Evolutionary conservation across 2,888 invertebrate genomes (phyloP).

Genomic region (Ypsolopha scabrella): DNA sequence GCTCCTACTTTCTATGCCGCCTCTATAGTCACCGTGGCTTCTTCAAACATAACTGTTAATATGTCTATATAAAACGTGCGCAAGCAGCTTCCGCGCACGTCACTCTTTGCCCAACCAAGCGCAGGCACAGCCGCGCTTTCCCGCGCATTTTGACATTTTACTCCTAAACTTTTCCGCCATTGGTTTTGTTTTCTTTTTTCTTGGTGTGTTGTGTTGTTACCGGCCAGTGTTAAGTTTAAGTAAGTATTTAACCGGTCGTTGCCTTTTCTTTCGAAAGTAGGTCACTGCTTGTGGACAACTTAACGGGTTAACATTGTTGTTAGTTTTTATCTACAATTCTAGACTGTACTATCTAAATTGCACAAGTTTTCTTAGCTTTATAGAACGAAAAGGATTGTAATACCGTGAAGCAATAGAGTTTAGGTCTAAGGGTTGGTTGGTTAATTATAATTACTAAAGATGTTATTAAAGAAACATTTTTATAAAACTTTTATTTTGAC

Average conservation of each 20-base stretch:
- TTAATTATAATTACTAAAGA: too few relatives aligned
- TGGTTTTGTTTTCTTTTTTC: slow-evolving; percentile 13
- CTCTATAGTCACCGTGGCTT: slow-evolving; percentile 33
- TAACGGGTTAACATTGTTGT: slow-evolving; percentile 14
- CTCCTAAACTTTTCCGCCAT: slow-evolving; percentile 18
- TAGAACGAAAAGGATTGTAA: too few relatives aligned
- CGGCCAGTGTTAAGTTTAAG: slow-evolving; percentile 24
- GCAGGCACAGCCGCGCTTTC: slow-evolving; percentile 38
- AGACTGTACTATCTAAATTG: too few relatives aligned
- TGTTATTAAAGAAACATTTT: too few relatives aligned
- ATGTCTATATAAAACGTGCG: slow-evolving; percentile 52
- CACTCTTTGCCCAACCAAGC: slow-evolving; percentile 48
- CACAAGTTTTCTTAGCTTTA: too few relatives aligned
- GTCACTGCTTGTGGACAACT: slow-evolving; percentile 28
- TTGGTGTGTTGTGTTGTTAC: slow-evolving; percentile 31
- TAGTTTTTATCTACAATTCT: slow-evolving; percentile 2
- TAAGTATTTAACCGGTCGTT: slow-evolving; percentile 35
- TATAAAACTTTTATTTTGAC: too few relatives aligned
- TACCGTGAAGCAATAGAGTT: too few relatives aligned
- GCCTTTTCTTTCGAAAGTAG: slow-evolving; percentile 29
- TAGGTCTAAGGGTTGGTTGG: too few relatives aligned
- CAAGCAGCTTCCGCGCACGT: slow-evolving; percentile 56
- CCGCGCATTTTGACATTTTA: slow-evolving; percentile 33
- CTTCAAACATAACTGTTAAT: slow-evolving; percentile 59
- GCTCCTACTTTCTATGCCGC: slow-evolving; percentile 14